phyloP scores from a whole-genome alignment of 2,113 vertebrate genomes.

The Sprattus sprattus region DNA sequence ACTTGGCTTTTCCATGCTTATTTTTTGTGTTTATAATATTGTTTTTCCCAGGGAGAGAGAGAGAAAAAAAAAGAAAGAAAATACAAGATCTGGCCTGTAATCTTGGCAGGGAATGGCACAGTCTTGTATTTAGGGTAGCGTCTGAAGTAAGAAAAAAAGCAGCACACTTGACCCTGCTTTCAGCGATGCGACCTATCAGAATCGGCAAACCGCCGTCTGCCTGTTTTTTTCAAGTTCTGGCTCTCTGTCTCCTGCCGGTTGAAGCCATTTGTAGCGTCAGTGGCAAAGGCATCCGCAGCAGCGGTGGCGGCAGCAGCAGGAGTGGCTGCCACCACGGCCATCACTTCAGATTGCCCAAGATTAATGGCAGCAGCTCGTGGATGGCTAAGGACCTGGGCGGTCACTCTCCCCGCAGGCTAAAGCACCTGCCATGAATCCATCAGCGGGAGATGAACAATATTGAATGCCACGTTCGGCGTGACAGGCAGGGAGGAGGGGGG shows the following conservation, averaged over 20 bases:
- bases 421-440: conserved; percentile 53
- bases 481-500: conserved; percentile 19
- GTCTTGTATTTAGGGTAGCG: background rate
- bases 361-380: conserved; percentile 52
- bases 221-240: background rate
- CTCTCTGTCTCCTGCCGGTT: background rate
- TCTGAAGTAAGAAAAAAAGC: background rate
- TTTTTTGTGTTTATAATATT: background rate
- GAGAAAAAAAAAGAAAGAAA: background rate
- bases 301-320: background rate
- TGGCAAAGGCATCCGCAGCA: background rate
- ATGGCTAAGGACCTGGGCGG: conserved; percentile 54
- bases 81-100: background rate
- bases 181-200: background rate
- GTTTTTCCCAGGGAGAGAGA: background rate
- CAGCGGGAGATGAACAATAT: conserved; percentile 28
- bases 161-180: background rate
- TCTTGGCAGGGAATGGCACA: background rate
- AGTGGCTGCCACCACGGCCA: background rate
- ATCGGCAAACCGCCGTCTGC: background rate
- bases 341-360: conserved; percentile 55
- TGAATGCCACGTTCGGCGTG: background rate
- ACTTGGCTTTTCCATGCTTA: background rate
- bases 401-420: conserved; percentile 45
- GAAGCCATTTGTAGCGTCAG: background rate